These are phyloP conservation scores for Falcunculus frontatus DNA, from an alignment of 2,113 vertebrate genomes.

Conservation along the genomic window DNA sequence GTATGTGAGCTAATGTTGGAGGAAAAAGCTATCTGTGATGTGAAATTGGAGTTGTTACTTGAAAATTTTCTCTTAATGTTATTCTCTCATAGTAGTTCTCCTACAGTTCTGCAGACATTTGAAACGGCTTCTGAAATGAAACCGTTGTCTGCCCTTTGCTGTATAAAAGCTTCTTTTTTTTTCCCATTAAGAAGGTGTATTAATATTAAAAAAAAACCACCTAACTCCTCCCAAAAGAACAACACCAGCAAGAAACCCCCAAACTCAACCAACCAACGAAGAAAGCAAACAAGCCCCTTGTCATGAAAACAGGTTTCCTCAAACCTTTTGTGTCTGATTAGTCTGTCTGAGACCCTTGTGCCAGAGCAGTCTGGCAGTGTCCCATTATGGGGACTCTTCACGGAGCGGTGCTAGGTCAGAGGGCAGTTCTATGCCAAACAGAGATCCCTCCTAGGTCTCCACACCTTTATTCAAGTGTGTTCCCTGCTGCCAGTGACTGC, in stretches of 20 bases:
- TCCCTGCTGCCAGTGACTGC: neutral
- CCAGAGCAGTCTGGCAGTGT: neutral
- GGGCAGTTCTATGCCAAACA: too few relatives aligned
- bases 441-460: neutral
- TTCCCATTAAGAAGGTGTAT: neutral
- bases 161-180: neutral
- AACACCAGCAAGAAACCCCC: neutral
- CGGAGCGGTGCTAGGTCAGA: fast-evolving
- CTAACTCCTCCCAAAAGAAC: neutral
- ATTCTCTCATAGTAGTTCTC: neutral
- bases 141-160: neutral
- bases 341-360: neutral
- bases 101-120: neutral
- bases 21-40: neutral
- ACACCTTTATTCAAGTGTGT: neutral
- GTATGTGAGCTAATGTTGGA: neutral
- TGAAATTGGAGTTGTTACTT: neutral
- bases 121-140: neutral
- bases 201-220: neutral
- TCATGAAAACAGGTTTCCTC: neutral
- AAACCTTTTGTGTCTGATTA: neutral
- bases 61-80: neutral
- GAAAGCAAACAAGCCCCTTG: neutral
- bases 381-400: neutral
- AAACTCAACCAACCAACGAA: too few relatives aligned